phyloP scores from a whole-genome alignment of 2,888 invertebrate species.

The Epinotia brunnichana region DNA sequence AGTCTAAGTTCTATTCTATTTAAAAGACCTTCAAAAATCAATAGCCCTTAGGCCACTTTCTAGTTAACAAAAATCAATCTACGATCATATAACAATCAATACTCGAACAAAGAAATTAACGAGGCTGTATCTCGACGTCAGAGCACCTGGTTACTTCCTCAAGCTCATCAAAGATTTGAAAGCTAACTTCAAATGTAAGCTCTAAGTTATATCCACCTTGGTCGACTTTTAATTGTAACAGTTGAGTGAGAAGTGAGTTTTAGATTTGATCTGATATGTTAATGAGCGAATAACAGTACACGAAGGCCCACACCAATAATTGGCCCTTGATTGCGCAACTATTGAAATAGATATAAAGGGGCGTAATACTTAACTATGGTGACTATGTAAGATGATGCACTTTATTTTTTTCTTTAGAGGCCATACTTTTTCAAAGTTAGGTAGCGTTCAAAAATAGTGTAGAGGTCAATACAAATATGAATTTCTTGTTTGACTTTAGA shows the following conservation, averaged over 20 bases:
- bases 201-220: conserved; percentile 1
- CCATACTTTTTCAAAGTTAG: background rate
- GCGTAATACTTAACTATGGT: conserved; percentile 14
- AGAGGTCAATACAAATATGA: background rate
- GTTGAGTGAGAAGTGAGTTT: conserved; percentile 11
- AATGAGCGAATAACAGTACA: conserved; percentile 54
- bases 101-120: conserved; percentile 55
- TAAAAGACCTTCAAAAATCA: conserved; percentile 20
- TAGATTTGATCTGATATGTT: conserved; percentile 48
- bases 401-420: background rate
- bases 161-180: conserved; percentile 4
- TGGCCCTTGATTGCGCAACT: conserved; percentile 59
- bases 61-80: conserved; percentile 47
- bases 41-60: conserved; percentile 43
- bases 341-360: conserved; percentile 53
- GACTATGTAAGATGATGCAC: conserved; percentile 19
- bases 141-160: background rate
- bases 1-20: background rate
- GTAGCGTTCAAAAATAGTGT: background rate
- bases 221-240: background rate
- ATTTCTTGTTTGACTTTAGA: background rate
- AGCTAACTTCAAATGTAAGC: conserved; percentile 3
- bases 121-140: conserved; percentile 51
- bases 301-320: conserved; percentile 54
- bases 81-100: conserved; percentile 53